Percentiles rank a stretch among this genome's conserved stretches.
phyloP scores from a whole-genome alignment of 2,888 invertebrate species.

The Agelastica alni region DNA sequence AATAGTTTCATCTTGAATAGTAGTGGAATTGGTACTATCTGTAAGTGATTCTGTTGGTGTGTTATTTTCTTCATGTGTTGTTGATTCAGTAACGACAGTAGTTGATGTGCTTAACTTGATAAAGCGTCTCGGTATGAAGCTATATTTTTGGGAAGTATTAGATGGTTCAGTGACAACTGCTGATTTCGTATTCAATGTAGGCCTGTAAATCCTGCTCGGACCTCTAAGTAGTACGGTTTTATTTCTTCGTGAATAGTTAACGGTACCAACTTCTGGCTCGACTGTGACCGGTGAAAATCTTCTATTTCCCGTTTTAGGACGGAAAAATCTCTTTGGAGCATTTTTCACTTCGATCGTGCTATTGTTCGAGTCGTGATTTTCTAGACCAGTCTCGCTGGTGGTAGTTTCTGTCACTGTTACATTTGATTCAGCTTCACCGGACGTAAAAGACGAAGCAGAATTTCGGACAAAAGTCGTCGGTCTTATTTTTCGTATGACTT shows the following conservation, averaged over 20 bases:
- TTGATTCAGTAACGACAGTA: not conserved
- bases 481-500: conserved; percentile 47
- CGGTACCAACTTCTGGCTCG: conserved; percentile 2
- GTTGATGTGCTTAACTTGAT: not conserved
- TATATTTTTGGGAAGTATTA: conserved; percentile 5
- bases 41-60: not conserved
- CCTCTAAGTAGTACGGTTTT: conserved; percentile 15
- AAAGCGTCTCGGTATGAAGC: conserved; percentile 8
- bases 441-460: not conserved
- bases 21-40: not conserved
- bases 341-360: not conserved
- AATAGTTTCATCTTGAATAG: not conserved
- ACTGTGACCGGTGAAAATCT: not conserved
- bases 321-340: conserved; percentile 15
- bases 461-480: conserved; percentile 30
- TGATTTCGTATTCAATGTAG: conserved; percentile 5
- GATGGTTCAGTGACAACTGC: conserved; percentile 4
- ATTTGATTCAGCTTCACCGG: not conserved
- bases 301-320: conserved; percentile 7
- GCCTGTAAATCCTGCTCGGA: conserved; percentile 11
- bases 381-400: not conserved
- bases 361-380: not conserved
- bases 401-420: not conserved
- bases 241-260: conserved; percentile 13
- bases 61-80: not conserved